A percentile compares a stretch with the other conserved stretches of the same genome.
These are phyloP conservation scores for Addax nasomaculatus DNA, from an alignment of 2,113 vertebrate genomes.

Conservation along the genomic window DNA sequence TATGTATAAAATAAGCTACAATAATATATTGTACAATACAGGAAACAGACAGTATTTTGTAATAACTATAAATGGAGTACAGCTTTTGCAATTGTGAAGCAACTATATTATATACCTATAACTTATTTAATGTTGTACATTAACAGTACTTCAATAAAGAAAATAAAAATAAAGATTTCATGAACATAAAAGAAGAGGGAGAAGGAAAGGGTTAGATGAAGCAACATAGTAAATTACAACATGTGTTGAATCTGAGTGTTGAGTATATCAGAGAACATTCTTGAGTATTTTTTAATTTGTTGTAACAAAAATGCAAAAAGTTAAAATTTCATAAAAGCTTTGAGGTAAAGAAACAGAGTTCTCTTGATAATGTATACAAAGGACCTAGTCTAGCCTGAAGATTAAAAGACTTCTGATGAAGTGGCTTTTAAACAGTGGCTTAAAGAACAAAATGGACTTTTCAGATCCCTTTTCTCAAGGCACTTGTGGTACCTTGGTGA, in stretches of 20 bases:
- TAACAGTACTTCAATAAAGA: background rate
- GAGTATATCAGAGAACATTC: background rate
- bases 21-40: background rate
- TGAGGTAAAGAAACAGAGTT: background rate
- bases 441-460: background rate
- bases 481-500: background rate
- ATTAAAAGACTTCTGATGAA: background rate
- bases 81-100: background rate
- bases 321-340: background rate
- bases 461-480: background rate
- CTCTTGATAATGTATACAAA: background rate
- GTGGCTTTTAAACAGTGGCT: background rate
- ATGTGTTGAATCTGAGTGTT: background rate
- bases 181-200: background rate
- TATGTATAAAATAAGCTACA: background rate
- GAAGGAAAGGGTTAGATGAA: background rate
- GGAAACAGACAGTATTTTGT: background rate
- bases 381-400: background rate
- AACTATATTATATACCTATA: background rate
- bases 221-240: background rate
- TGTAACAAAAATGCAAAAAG: background rate
- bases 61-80: background rate
- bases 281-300: background rate
- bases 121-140: background rate
- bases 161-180: background rate